Conservation (phyloP, 2,113 vertebrate genomes). For the Xiphophorus hellerii region DNA sequence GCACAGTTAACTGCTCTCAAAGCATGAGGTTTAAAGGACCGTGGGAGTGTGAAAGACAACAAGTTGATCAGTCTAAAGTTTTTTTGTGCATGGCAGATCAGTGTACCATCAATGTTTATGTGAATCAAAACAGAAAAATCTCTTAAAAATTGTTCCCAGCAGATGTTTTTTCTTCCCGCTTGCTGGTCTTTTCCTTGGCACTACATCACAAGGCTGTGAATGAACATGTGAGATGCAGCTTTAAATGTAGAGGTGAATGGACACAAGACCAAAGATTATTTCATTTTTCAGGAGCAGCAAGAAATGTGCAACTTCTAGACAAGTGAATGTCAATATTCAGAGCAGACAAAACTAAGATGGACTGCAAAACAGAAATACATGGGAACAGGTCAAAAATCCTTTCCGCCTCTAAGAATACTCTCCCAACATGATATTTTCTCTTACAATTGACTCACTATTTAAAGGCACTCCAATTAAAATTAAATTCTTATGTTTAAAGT, state of each 20-base stretch:
- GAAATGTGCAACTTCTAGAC: conserved; percentile 34
- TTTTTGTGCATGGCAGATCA: conserved; percentile 18
- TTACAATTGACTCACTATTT: too few relatives aligned
- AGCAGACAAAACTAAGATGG: conserved; percentile 24
- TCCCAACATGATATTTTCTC: not conserved
- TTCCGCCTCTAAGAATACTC: conserved; percentile 29
- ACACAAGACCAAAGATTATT: conserved; percentile 29
- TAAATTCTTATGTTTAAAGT: too few relatives aligned
- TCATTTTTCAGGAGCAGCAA: conserved; percentile 45
- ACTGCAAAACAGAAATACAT: conserved; percentile 8
- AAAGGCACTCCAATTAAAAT: too few relatives aligned
- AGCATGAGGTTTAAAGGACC: not conserved
- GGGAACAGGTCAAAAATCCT: conserved; percentile 46
- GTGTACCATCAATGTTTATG: conserved; percentile 20
- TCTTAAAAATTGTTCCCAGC: conserved; percentile 11
- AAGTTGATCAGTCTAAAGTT: not conserved
- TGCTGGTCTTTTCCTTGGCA: conserved; percentile 15
- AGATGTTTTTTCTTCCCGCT: conserved; percentile 30
- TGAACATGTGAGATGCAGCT: conserved; percentile 6
- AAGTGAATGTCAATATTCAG: conserved; percentile 13
- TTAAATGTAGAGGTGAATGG: conserved; percentile 12
- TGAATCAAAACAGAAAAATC: conserved; percentile 19
- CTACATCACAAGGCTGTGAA: conserved; percentile 7
- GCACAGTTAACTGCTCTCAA: conserved; percentile 3
- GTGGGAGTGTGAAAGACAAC: conserved; percentile 3